Conservation (phyloP, 2,113 vertebrate genomes). For the Porphyrio hochstetteri region DNA sequence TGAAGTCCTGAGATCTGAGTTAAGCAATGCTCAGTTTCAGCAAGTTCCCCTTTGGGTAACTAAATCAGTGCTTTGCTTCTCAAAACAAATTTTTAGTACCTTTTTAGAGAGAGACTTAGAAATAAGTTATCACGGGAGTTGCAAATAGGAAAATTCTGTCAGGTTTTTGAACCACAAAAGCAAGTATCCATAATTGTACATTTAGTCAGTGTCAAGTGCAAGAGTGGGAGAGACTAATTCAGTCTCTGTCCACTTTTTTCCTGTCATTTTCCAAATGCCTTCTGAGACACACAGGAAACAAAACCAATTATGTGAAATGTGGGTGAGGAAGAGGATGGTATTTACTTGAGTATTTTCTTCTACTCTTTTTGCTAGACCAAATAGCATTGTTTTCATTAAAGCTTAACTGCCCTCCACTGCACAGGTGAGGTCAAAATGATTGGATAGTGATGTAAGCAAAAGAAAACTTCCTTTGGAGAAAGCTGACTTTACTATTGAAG, state of each 20-base stretch:
- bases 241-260: not conserved
- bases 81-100: slow-evolving; percentile 22
- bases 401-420: not conserved
- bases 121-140: not conserved
- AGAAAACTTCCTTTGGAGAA: not conserved
- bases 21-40: slow-evolving; percentile 7
- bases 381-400: not conserved
- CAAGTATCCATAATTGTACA: fast-evolving
- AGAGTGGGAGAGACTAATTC: not conserved
- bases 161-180: not conserved
- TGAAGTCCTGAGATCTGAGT: not conserved
- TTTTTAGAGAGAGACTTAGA: slow-evolving; percentile 45
- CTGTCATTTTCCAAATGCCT: not conserved
- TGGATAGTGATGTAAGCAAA: not conserved
- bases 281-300: not conserved
- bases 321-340: not conserved
- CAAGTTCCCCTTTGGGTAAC: not conserved
- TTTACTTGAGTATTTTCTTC: not conserved
- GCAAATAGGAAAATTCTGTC: not conserved
- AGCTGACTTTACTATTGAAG: not conserved
- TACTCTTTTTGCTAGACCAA: not conserved
- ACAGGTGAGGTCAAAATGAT: not conserved
- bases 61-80: slow-evolving; percentile 19
- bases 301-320: not conserved
- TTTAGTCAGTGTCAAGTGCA: not conserved